Evolutionary conservation across 2,113 vertebrate species (phyloP).

Genomic region (Acanthisitta chloris): DNA sequence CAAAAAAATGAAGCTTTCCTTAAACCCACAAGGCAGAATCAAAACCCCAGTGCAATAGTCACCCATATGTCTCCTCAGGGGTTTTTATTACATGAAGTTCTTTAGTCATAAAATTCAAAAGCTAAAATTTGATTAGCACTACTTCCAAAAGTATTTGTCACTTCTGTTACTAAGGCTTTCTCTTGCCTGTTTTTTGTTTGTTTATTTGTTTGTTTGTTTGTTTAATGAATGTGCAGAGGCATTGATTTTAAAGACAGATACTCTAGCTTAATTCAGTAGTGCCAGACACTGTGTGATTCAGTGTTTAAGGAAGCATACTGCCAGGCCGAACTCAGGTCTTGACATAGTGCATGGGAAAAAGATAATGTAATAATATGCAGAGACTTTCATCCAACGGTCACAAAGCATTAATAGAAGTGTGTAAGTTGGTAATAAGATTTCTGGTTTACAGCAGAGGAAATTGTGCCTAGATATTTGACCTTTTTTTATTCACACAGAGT

Average conservation of each 20-base stretch:
- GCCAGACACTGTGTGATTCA: background rate
- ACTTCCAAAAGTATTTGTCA: background rate
- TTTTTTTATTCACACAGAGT: background rate
- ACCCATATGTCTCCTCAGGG: background rate
- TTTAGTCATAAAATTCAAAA: constrained; percentile 45
- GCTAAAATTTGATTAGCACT: constrained; percentile 21
- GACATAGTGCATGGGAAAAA: background rate
- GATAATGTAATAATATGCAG: background rate
- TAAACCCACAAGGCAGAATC: background rate
- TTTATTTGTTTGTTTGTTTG: background rate
- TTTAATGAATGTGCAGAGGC: background rate
- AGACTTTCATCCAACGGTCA: background rate
- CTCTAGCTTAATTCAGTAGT: background rate
- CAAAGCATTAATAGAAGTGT: background rate
- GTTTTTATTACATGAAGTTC: constrained; percentile 42
- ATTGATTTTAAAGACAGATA: background rate
- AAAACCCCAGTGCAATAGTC: constrained; percentile 29
- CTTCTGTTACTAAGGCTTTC: background rate
- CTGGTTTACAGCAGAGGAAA: background rate
- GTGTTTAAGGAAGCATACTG: background rate
- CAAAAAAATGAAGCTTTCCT: background rate
- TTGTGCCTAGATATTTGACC: background rate
- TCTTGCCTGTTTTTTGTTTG: background rate
- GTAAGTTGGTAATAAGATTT: background rate
- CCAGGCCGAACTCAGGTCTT: background rate